These are phyloP conservation scores for Prosopocoilus inquinatus DNA, from an alignment of 2,888 invertebrate genomes.

Conservation along the genomic window DNA sequence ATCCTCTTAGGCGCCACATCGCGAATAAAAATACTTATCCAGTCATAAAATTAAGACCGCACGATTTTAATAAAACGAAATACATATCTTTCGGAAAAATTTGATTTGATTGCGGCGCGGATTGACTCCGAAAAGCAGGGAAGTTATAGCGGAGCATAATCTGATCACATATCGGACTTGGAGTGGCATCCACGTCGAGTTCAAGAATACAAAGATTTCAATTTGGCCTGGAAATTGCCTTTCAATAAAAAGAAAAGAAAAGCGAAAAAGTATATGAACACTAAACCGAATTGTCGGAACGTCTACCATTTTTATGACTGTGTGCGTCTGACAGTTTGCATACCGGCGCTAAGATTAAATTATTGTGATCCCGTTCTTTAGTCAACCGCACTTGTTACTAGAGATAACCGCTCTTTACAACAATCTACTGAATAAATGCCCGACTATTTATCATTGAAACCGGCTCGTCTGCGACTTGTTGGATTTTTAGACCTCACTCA, in stretches of 20 bases:
- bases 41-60: too few relatives aligned
- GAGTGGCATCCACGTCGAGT: slow-evolving; percentile 47
- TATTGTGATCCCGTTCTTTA: slow-evolving; percentile 11
- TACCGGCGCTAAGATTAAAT: slow-evolving; percentile 10
- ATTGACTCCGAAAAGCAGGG: slow-evolving; percentile 10
- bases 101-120: slow-evolving; percentile 31
- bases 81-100: slow-evolving; percentile 19
- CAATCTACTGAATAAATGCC: too few relatives aligned
- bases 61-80: too few relatives aligned
- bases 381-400: not conserved
- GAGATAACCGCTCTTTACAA: too few relatives aligned
- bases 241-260: slow-evolving; percentile 46
- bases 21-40: too few relatives aligned
- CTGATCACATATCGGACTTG: slow-evolving; percentile 50
- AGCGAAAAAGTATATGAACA: slow-evolving; percentile 49
- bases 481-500: too few relatives aligned
- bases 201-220: slow-evolving; percentile 51
- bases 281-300: slow-evolving; percentile 43
- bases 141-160: slow-evolving; percentile 38
- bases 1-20: too few relatives aligned
- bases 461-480: too few relatives aligned
- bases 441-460: too few relatives aligned
- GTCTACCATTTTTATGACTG: slow-evolving; percentile 3
- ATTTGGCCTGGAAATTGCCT: slow-evolving; percentile 51
- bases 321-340: slow-evolving; percentile 7